Conservation (phyloP, 2,113 vertebrate species). For the Boulengeromyrus knoepffleri region DNA sequence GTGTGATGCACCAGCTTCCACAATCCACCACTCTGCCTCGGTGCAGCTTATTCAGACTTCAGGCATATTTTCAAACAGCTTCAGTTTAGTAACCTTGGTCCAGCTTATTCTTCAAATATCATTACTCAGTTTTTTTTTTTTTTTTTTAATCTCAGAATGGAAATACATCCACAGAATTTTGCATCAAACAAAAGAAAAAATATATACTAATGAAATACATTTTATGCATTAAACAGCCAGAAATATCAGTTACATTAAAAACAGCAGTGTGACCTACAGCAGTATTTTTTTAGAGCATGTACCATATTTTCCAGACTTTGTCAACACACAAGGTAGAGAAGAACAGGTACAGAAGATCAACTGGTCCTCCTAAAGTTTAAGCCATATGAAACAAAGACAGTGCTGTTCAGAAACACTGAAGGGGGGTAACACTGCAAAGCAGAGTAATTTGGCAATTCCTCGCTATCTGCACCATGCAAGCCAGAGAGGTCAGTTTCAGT, state of each 20-base stretch:
- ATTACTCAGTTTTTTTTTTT: neutral
- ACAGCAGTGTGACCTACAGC: constrained; percentile 5
- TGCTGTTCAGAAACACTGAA: neutral
- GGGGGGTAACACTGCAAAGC: neutral
- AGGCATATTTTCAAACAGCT: neutral
- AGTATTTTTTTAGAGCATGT: neutral
- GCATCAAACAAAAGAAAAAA: constrained; percentile 6
- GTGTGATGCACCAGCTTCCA: neutral
- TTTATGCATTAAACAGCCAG: neutral
- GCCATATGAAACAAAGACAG: constrained; percentile 2
- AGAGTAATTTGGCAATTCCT: neutral
- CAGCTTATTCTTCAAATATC: neutral
- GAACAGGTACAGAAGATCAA: constrained; percentile 14
- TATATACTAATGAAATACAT: neutral
- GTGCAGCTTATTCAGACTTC: neutral
- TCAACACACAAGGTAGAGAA: constrained; percentile 3
- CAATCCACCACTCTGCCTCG: neutral
- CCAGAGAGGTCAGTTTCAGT: neutral
- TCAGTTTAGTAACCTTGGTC: neutral
- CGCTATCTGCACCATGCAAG: neutral
- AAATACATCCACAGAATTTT: constrained; percentile 25
- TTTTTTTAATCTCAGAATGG: constrained; percentile 17
- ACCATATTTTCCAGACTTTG: neutral
- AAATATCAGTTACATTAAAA: constrained; percentile 4
- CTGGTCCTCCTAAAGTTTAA: constrained; percentile 7